Percentiles rank a stretch among this genome's conserved stretches.
These are phyloP conservation scores for Poeciliopsis prolifica DNA, from an alignment of 2,113 vertebrate species.

Conservation along the genomic window DNA sequence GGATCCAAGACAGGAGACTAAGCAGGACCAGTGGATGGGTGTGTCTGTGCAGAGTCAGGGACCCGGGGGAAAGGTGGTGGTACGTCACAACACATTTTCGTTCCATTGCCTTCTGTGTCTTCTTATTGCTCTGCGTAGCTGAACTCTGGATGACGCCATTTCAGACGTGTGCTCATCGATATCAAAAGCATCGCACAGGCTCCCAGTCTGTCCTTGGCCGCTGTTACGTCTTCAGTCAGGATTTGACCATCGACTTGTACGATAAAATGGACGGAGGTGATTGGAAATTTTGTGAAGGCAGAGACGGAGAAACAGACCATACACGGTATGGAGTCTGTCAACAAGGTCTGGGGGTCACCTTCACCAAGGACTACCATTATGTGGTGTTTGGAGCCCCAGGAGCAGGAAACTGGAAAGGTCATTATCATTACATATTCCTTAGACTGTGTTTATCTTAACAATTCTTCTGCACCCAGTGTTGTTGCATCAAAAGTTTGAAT, in stretches of 20 bases:
- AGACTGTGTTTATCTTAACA: not conserved
- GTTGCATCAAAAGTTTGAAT: not conserved
- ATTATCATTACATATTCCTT: not conserved
- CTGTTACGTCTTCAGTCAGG: conserved; percentile 93
- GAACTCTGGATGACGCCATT: conserved; percentile 13
- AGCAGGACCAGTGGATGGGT: conserved; percentile 98
- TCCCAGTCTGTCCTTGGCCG: conserved; percentile 89
- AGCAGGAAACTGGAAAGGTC: conserved; percentile 98
- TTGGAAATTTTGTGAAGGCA: conserved; percentile 91
- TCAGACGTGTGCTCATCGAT: conserved; percentile 96
- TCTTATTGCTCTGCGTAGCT: not conserved
- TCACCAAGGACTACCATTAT: conserved; percentile 93
- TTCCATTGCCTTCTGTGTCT: not conserved
- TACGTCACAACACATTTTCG: conserved; percentile 72
- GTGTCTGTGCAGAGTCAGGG: conserved; percentile 96
- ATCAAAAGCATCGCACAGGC: conserved; percentile 87
- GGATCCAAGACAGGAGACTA: conserved; percentile 83
- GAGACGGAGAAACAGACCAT: conserved; percentile 80
- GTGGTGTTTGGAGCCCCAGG: conserved; percentile 95
- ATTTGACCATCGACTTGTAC: conserved; percentile 82
- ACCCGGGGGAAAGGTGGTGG: conserved; percentile 96
- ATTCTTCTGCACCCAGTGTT: not conserved
- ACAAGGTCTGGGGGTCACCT: conserved; percentile 93
- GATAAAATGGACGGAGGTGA: conserved; percentile 84
- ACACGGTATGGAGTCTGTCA: conserved; percentile 94